Base-by-base conservation (phyloP, 2,888 invertebrate genomes). In the Hyppa rectilinea region DNA sequence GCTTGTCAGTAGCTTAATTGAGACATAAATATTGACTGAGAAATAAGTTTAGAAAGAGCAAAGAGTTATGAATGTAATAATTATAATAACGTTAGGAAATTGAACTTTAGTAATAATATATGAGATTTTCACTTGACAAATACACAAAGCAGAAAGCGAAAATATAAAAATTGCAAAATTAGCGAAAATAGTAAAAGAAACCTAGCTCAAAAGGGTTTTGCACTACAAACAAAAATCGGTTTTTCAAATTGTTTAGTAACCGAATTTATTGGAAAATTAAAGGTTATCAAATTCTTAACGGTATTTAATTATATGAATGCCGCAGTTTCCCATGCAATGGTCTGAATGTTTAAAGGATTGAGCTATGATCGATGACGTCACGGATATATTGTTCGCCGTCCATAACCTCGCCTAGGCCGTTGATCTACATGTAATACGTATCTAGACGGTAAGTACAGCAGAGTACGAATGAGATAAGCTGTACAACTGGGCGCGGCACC, bases 361-460 rank as follows among this genome's bases (percentile, higher is more conserved):
- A 45, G 74, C 69, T 74, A 66, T 68, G 63, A 71, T 59, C 60
- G 84, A 71, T 84, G 85, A 84, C 82, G 84, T 80, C 77, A 85
- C 65, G 71, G 72, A 81, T 84, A 85, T 85, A 88, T 88, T 82
- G 85, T 84, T 82, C 82, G 78, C 76, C 84, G 83, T 84, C 83
- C 85, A 84, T 86, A 88, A 85, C 88, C 89, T 87, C 89, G 84
- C 83, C 78, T 82, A 88, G 90, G 88, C 85, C 88, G 84, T 87
- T 89, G 88, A 88, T 89, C 88, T 89, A 88, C 85, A 88, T 89
- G 86, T 87, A 87, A 86, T 85, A 87, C 84, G 83, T 85, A 84
- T 79, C 85, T 83, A 83, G 85, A 80, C 84, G 75, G 79, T 73
- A 70, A 64, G 73, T 79, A 73, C 75, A 38, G 68, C 60, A 68